Evolutionary conservation across 2,888 invertebrate species (phyloP).

Genomic region (Leucophenga maculata): DNA sequence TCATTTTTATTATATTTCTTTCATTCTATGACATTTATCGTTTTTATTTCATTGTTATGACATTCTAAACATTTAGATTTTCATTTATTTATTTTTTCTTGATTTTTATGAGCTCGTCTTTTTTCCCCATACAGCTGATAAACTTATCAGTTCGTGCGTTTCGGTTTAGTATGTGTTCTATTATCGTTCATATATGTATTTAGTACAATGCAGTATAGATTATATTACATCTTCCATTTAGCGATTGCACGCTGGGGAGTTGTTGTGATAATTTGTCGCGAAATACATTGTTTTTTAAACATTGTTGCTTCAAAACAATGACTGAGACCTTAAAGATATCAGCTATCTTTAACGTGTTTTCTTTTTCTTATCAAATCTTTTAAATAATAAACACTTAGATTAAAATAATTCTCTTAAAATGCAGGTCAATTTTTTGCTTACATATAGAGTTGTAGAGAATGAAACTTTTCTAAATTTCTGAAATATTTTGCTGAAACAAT

Average conservation of each 20-base stretch:
- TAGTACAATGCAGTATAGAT: constrained; percentile 40
- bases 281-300: no score
- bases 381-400: no score
- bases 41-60: constrained; percentile 53
- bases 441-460: no score
- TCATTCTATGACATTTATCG: constrained; percentile 43
- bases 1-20: constrained; percentile 30
- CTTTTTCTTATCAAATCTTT: no score
- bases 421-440: not conserved
- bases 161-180: no score
- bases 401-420: not conserved
- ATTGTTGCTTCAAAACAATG: no score
- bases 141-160: constrained; percentile 57
- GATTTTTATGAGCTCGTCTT: constrained; percentile 24
- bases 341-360: no score
- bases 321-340: no score
- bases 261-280: constrained; percentile 43
- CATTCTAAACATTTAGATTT: constrained; percentile 45
- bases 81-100: not conserved
- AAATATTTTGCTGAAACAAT: not conserved
- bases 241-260: constrained; percentile 57
- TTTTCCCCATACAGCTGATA: constrained; percentile 51
- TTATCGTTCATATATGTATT: constrained; percentile 39
- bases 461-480: not conserved
- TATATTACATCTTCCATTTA: constrained; percentile 41